Evolutionary conservation across 1,140 invertebrate genomes (phyloP), one percentile per base, ranked within the genome.

Genomic region (Drosophila sechellia): DNA sequence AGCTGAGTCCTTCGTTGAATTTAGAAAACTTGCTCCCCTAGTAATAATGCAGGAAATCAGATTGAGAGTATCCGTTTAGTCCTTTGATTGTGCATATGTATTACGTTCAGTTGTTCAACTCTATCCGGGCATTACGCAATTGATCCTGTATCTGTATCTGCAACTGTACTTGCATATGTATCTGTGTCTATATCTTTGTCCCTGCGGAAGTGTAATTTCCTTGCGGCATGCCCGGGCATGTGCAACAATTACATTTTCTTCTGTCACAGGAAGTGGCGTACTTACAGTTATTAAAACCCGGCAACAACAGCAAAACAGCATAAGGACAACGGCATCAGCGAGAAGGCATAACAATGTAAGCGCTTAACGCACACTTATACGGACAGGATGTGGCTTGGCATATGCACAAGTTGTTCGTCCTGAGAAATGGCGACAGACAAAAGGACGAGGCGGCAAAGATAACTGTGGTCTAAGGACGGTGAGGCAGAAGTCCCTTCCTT

Each of bases 251-350:
- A 78, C 65, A 74, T 87, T 83, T 78, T 70, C 65, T 85, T 75
- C 54, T 64, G 74, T 57, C 71, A 75, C 48, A 76, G 72, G 71
- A 87, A 89, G 84, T 87, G 72, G 66, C 79, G 76, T 87, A 83
- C 83, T 87, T 87, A 66, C 76, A 83, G 66, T 66, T 89, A 87
- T 87, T 89, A 89, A 87, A 81, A 73, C 35, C 64, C 60, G 78
- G 60, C 57, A 78, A 56, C 54, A 73, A 46, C 43, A 79, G 50
- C 58, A 68, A 77, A 42, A n/a, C n/a, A n/a, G 40, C 81, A 77
- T 60, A 49, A 40, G 66, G 49, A 70, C 66, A 70, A 70, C 40
- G 31, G 64, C 63, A 69, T 54, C 65, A 68, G 66, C 64, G 66
- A 65, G 39, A 73, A 69, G 48, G 49, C 57, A 86, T 46, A 83